Percentiles rank a stretch among this genome's conserved stretches.
phyloP scores from a whole-genome alignment of 1,140 invertebrate genomes.

The Aphis craccivora region DNA sequence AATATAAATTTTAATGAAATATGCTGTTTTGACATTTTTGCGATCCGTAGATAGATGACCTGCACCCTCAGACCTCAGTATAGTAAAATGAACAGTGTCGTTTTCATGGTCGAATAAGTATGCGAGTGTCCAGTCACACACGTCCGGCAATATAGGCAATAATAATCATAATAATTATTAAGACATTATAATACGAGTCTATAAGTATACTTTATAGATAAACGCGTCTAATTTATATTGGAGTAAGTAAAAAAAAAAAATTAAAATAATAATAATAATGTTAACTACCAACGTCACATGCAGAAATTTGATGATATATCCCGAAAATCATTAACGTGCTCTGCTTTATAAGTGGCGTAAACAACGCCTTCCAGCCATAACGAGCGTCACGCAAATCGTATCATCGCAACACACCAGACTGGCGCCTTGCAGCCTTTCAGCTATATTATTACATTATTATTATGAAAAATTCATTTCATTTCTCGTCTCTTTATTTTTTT shows the following conservation, averaged over 20 bases:
- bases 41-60: neutral
- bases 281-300: neutral
- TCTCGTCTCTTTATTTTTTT: neutral
- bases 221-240: neutral
- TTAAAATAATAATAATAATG: neutral
- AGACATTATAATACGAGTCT: neutral
- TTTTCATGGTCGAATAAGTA: neutral
- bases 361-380: conserved; percentile 36
- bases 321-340: neutral
- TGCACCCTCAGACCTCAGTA: neutral
- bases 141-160: neutral
- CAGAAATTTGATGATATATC: neutral
- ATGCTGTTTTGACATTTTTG: neutral
- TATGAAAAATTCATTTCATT: conserved; percentile 46
- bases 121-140: neutral
- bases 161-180: neutral
- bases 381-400: conserved; percentile 37
- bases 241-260: neutral
- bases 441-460: conserved; percentile 34
- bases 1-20: neutral
- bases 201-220: neutral
- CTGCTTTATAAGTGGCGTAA: neutral
- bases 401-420: neutral
- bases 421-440: conserved; percentile 5
- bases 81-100: neutral